Base-by-base conservation (phyloP, 2,888 invertebrate genomes). In the Micropterix aruncella region DNA sequence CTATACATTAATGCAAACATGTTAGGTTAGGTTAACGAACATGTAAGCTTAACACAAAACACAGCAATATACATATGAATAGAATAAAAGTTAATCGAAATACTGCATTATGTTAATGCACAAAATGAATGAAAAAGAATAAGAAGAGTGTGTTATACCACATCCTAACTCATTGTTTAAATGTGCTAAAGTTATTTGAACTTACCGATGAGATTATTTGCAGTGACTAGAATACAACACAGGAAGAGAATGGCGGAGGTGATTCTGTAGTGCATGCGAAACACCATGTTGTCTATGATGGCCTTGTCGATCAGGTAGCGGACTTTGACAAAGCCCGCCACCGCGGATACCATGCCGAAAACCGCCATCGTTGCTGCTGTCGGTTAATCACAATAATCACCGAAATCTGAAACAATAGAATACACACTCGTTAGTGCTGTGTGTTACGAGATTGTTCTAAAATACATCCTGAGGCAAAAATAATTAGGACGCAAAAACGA, bases 271-370 rank as follows among this genome's bases (percentile, higher is more conserved):
- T 91, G 90, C 61, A 86, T 84, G 56, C 90, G 75, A 68, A 91
- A 91, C 48, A 88, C 80, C 80, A 87, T 83, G 65, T 90, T 91
- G 70, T 91, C 90, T 57, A 90, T 89, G 54, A 87, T 74, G 48
- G 90, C 90, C 65, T 83, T 89, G 74, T 90, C 90, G 60, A 87
- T 76, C 54, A 89, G 75, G 74, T 83, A 86, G 63, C 90, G 83
- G 62, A 90, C 85, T 74, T 90, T 90, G 56, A 91, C 79, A 63
- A 90, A 88, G 69, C 89, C 87, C 74, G 89, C 88, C 55, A 91
- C 83, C 54, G 89, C 83, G 59, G 89, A 88, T 53, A 86, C 82
- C 76, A 91, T 75, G 51, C 86, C 87, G 60, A 86, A 80, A 51
- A 89, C 76, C 58, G 84, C 81, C 88, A 88, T 88, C 59, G 60